A percentile compares a stretch with the other conserved stretches of the same genome.
Conservation (phyloP, 2,797 vertebrate species). For the Gallirallus australis region DNA sequence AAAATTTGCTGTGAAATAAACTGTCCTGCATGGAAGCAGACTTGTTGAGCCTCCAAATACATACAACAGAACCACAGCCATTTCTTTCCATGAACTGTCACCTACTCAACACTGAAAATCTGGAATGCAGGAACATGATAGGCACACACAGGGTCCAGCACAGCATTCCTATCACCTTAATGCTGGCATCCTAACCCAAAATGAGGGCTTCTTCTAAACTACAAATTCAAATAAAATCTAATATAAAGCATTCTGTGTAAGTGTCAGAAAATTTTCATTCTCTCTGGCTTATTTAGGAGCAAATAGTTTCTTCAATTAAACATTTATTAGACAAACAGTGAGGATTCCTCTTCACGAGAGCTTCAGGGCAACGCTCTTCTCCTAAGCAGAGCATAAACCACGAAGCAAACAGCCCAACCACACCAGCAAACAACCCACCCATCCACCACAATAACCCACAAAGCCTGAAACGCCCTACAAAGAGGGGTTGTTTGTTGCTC, state of each 20-base stretch:
- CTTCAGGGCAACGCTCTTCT: neutral
- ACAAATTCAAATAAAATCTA: neutral
- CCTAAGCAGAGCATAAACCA: neutral
- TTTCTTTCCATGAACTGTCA: neutral
- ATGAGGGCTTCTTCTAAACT: neutral
- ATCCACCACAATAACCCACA: rapidly evolving
- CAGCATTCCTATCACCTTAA: neutral
- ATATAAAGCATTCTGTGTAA: rapidly evolving
- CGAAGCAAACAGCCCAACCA: neutral
- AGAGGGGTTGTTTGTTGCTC: neutral
- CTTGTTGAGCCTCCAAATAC: neutral
- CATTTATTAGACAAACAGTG: neutral
- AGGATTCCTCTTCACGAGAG: neutral
- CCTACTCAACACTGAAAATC: neutral
- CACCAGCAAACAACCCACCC: neutral
- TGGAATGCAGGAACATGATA: neutral
- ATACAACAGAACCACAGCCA: neutral
- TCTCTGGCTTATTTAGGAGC: neutral
- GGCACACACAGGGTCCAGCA: neutral
- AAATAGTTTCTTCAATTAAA: neutral
- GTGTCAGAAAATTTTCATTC: neutral
- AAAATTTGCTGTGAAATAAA: neutral
- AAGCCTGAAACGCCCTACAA: neutral
- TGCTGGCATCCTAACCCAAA: neutral
- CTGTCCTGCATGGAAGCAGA: neutral